Evolutionary conservation across 1,140 invertebrate species (phyloP), one percentile per base, ranked within the genome.

Genomic region (Leptoteleia sp.): DNA sequence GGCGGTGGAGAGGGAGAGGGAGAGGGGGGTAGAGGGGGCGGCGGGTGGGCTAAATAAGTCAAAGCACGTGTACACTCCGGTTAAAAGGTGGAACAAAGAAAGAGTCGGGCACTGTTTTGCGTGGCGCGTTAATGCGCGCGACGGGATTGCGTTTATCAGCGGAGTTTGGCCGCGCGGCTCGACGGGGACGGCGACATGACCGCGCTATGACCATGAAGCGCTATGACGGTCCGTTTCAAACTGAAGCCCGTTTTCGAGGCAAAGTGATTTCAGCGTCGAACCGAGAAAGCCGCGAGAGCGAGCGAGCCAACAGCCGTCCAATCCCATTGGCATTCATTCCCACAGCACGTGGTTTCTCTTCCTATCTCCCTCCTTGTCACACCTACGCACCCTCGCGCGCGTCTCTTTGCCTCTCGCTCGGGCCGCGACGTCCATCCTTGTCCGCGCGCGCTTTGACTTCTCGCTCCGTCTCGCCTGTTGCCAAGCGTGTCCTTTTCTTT

Each of bases 221-320:
- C 83, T 83, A 85, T 83, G 86, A 85, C 87, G 84, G 87, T 83
- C 85, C 85, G 87, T 83, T 87, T 85, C 80, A 81, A 88, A 88
- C 87, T 88, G 87, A 87, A 79, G 76, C 61, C 61, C 42, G 71
- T 65, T 67, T 75, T 61, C 52, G 54, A 59, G 33, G 48, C 70
- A 52, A 72, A 61, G 35, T 55, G 59, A 75, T 42, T 73, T 54
- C 17, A 57, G 76, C 76, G 19, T 81, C 57, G 52, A 78, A 62
- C 68, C 62, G 72, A 76, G 80, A 76, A 71, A 71, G 79, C 47
- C 40, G 67, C 40, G 38, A 47, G 48, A 43, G 64, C 48, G 27
- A 67, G 50, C 48, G 37, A 67, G 45, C 45, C 0, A 43, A 45
- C 29, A 38, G 33, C 40, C 68, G 55, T 52, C 82, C 83, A 81